Base-by-base conservation (phyloP, 92 coral and sea anemone species). In the Epizoanthus scotinus region DNA sequence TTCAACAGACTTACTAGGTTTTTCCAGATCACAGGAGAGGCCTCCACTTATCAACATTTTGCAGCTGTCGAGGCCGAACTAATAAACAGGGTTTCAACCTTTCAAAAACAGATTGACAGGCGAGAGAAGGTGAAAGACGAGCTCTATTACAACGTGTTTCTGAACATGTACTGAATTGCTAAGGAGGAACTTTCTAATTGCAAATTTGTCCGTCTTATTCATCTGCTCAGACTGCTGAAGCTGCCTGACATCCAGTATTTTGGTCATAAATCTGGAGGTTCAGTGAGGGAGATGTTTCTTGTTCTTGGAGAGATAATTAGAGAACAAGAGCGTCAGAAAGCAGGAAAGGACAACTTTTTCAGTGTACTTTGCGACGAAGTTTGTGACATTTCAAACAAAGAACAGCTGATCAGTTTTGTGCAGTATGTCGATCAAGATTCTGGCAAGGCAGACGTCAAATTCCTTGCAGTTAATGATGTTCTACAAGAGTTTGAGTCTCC, bases 161-260 rank as follows among this genome's bases (percentile, higher is more conserved):
- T 73, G 75, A 64, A 49, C 19, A 58, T 85, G 22, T 85, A 88
- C 61, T 88, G 83, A 83, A 63, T 78, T 24, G 83, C 83, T 8
- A 87, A 87, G 47, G 84, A 87, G 40, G 91, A 87, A 38, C 71
- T 87, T 59, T 54, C 91, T 31, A 87, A 87, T 36, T 70, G 73
- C 72, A 87, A 87, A 47, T 78, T 87, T 42, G 63, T 29, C 0
- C 38, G 52, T 2, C 87, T 83, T 70, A 49, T 82, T 17, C 26
- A 82, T 4, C 71, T 82, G 50, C 70, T 82, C 1, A 36, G 44
- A 59, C 6, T 57, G 59, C 79, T 82, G 17, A 71, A 71, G 50
- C 61, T 70, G 29, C 28, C 79, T 5, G 86, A 70, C 12, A 82
- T 82, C 44, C 21, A 82, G 34, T 70, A 36, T 2, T 82, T 58